Evolutionary conservation across 2,888 invertebrate genomes (phyloP), one percentile per base, ranked within the genome.

Genomic region (Drosophila borborema): DNA sequence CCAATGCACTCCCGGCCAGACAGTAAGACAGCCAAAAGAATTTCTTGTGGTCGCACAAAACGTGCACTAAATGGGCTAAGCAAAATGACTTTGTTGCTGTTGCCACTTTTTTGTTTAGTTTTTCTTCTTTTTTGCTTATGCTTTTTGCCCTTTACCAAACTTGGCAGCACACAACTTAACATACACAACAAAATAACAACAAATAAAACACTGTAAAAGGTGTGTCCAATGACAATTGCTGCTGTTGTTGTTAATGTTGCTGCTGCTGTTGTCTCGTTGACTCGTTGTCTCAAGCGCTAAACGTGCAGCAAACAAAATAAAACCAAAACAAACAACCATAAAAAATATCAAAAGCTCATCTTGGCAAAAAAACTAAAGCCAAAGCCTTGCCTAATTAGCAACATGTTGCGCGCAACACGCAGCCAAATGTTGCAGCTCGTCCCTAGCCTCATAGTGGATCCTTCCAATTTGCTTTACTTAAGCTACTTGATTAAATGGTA

Each of bases 21-120:
- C 62, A 45, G 16, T 43, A 23, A 36, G 45, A 76, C 49, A 62
- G 68, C 72, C 81, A 68, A 89, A 90, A 89, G 89, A 89, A 89
- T 90, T 86, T 90, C 80, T 82, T 84, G 90, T 75, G 89, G 81
- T 81, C 79, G 69, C 66, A 64, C 59, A 81, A 89, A 85, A 85
- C 89, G 90, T 88, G 90, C 90, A 74, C 81, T 86, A 89, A 85
- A 90, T 66, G 81, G 51, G 60, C 69, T 68, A 72, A 61, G 41
- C 70, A 68, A 67, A 68, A 36, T 28, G 68, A 48, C 36, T 53
- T 76, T 59, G 59, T 36, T 45, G 48, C 60, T 61, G 23, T 18
- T 58, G 56, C 34, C 41, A 41, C 38, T 31, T 28, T 40, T 55
- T 55, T 18, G n/a, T 28, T 18, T 38, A n/a, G 28, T 28, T 45